phyloP scores from a whole-genome alignment of 2,888 invertebrate genomes.

The Acronicta psi region DNA sequence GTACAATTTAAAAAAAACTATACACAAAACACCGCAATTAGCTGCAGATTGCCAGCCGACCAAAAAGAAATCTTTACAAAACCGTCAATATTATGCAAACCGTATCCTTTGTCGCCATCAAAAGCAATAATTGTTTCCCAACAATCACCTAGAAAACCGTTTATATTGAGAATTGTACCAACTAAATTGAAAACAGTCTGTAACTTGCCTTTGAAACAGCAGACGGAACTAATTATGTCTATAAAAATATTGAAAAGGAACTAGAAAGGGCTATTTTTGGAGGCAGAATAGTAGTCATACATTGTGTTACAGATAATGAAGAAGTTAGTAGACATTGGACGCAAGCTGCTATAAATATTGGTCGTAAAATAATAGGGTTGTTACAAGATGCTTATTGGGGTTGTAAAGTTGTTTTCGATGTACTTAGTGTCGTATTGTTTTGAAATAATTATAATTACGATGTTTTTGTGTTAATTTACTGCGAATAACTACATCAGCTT shows the following conservation, averaged over 20 bases:
- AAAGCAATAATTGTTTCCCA: constrained; percentile 48
- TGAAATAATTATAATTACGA: too few species aligned
- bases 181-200: constrained; percentile 49
- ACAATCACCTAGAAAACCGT: constrained; percentile 36
- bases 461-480: too few species aligned
- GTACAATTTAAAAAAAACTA: background rate
- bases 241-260: constrained; percentile 61
- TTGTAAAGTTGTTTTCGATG: background rate
- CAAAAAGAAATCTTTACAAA: constrained; percentile 19
- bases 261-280: constrained; percentile 49
- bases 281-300: constrained; percentile 63
- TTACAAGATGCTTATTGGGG: constrained; percentile 13
- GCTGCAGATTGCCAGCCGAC: constrained; percentile 23
- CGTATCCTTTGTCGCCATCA: constrained; percentile 24
- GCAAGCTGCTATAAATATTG: constrained; percentile 75
- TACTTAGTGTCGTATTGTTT: too few species aligned
- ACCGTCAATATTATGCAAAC: constrained; percentile 52
- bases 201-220: constrained; percentile 57
- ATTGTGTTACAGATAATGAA: constrained; percentile 68
- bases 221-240: constrained; percentile 75
- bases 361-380: constrained; percentile 70
- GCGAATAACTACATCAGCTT: too few species aligned
- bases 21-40: constrained; percentile 15
- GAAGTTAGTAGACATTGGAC: constrained; percentile 68
- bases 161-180: constrained; percentile 39